Conservation (phyloP, 2,113 vertebrate species). For the Laterallus jamaicensis region DNA sequence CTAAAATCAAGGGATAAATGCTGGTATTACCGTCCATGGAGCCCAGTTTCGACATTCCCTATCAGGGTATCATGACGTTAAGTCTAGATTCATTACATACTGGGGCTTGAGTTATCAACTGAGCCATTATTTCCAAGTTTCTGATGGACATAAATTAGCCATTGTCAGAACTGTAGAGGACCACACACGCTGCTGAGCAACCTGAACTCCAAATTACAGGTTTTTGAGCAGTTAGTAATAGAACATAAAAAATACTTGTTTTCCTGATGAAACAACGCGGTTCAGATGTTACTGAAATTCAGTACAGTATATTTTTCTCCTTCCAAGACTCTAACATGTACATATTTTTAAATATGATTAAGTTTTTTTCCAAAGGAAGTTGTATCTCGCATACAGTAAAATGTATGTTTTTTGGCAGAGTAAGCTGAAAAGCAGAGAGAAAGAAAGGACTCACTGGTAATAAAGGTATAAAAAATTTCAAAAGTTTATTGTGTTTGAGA, state of each 20-base stretch:
- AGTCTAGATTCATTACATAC: background rate
- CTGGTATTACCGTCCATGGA: background rate
- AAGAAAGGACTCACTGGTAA: background rate
- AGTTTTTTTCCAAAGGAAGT: background rate
- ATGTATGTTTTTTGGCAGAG: background rate
- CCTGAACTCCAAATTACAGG: background rate
- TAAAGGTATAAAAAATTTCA: background rate
- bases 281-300: background rate
- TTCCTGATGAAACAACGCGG: background rate
- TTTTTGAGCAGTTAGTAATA: background rate
- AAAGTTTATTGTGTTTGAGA: background rate
- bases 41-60: background rate
- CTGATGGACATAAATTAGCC: background rate
- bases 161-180: background rate
- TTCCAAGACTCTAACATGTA: background rate
- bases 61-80: background rate
- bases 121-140: background rate
- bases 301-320: background rate
- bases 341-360: background rate
- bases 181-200: background rate
- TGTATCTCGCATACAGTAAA: background rate
- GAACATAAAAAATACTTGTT: background rate
- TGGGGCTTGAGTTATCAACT: background rate
- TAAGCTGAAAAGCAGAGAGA: background rate
- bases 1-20: background rate